Evolutionary conservation across 2,113 vertebrate genomes (phyloP).

Genomic region (Sceloporus undulatus): DNA sequence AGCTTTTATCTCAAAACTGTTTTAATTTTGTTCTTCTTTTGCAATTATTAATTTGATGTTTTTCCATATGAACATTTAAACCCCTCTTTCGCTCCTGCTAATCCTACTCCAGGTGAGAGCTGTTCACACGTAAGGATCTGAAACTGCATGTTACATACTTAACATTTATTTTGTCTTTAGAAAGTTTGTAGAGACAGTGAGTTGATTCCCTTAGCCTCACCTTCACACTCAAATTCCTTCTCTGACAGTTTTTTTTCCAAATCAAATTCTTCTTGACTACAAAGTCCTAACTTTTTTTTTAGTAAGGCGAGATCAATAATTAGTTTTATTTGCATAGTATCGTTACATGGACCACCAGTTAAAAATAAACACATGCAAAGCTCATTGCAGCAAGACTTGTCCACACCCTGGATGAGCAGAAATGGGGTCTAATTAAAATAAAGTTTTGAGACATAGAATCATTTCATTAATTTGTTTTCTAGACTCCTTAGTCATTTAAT

Average conservation of each 20-base stretch:
- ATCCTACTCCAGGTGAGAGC: too few relatives aligned
- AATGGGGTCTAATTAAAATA: conserved; percentile 67
- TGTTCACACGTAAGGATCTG: too few relatives aligned
- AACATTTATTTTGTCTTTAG: background rate
- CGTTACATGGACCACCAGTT: conserved; percentile 28
- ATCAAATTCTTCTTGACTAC: background rate
- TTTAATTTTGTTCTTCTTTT: too few relatives aligned
- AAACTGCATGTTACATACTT: too few relatives aligned
- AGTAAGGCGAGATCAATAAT: rapidly evolving
- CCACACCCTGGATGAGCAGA: conserved; percentile 47
- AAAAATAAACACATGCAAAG: conserved; percentile 46
- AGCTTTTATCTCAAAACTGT: too few relatives aligned
- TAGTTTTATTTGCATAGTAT: conserved; percentile 4
- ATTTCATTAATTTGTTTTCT: conserved; percentile 64
- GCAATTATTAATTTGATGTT: too few relatives aligned
- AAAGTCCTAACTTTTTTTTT: background rate
- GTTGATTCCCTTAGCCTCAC: background rate
- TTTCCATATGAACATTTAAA: too few relatives aligned
- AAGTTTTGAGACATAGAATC: conserved; percentile 62
- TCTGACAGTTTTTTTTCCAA: background rate
- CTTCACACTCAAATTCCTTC: background rate
- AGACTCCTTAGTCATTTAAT: conserved; percentile 62
- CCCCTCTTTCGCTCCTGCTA: too few relatives aligned
- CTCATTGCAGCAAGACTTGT: conserved; percentile 35
- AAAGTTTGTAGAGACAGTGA: conserved; percentile 15